A percentile compares a stretch with the other conserved stretches of the same genome.
Evolutionary conservation across 2,113 vertebrate species (phyloP).

Genomic region (Xiphias gladius): DNA sequence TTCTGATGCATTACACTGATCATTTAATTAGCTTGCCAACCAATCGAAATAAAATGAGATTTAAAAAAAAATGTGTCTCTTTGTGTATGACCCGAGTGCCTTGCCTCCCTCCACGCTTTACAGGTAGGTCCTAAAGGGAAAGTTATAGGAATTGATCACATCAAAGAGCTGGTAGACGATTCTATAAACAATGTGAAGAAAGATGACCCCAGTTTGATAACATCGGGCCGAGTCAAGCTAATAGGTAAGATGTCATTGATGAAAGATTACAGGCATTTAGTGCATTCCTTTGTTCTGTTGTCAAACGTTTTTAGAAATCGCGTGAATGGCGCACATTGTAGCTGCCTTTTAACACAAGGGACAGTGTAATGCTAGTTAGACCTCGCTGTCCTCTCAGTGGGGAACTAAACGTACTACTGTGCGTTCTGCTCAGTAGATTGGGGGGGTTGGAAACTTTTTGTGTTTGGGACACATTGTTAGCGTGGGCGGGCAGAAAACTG

Average conservation of each 20-base stretch:
- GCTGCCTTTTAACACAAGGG: neutral
- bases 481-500: neutral
- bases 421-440: conserved; percentile 2
- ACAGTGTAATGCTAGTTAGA: neutral
- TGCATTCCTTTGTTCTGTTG: neutral
- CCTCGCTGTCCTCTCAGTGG: neutral
- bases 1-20: neutral
- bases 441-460: neutral
- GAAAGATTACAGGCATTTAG: neutral
- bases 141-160: conserved; percentile 99
- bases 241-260: conserved; percentile 85
- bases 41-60: conserved; percentile 2
- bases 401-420: neutral
- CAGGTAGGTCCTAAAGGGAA: conserved; percentile 95
- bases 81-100: neutral
- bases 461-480: too few relatives aligned
- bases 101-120: conserved; percentile 57
- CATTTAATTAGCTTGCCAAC: neutral
- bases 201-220: conserved; percentile 93
- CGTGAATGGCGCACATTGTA: neutral
- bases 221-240: conserved; percentile 94
- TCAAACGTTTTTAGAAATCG: neutral
- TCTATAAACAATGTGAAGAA: conserved; percentile 97
- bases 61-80: neutral
- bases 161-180: conserved; percentile 98